Base-by-base conservation (phyloP, 2,113 vertebrate species). In the Condylura cristata region DNA sequence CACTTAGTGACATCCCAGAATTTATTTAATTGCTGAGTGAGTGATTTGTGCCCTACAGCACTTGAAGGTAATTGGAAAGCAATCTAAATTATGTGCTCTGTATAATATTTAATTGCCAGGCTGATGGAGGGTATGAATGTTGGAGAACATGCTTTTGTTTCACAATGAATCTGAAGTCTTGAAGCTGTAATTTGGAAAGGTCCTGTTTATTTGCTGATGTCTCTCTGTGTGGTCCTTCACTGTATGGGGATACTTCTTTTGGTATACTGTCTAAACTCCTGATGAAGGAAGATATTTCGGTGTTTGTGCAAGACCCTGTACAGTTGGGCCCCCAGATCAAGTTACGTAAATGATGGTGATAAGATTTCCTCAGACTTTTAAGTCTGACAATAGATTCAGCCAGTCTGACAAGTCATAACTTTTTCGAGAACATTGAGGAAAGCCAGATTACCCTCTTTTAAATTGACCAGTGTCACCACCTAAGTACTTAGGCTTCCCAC, bases 61-160 rank as follows among this genome's bases (percentile, higher is more conserved):
- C 89, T 92, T 41, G 44, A 65, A 89, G 88, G 85, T 96, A 97
- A 96, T 96, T 88, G 58, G 61, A 71, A 96, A 96, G 44, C 93
- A n/a, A 56, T 86, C 78, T 92, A 79, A 97, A 92, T 94, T 72
- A 7, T 90, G 71, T 89, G 53, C 65, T 96, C n/a, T 86, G 78
- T 95, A 24, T 86, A 95, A 58, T 97, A 86, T 78, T 93, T 95
- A 97, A 97, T 94, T 97, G 86, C 74, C 87, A 56, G 65, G 93
- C 20, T 2, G 70, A 8, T 61, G 96, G 46, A 65, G 56, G 74
- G 74, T 86, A 48, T 3, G 5, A 17, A 80, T 70, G 89, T 68
- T 39, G 53, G 53, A 72, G 63, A 86, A 16, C 9, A 44, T 75
- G 65, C 63, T 71, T 90, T 92, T 89, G 85, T 86, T 61, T 83